Evolutionary conservation across 2,797 vertebrate species (phyloP), one percentile per base, ranked within the genome.

Genomic region (Pelobates cultripes): DNA sequence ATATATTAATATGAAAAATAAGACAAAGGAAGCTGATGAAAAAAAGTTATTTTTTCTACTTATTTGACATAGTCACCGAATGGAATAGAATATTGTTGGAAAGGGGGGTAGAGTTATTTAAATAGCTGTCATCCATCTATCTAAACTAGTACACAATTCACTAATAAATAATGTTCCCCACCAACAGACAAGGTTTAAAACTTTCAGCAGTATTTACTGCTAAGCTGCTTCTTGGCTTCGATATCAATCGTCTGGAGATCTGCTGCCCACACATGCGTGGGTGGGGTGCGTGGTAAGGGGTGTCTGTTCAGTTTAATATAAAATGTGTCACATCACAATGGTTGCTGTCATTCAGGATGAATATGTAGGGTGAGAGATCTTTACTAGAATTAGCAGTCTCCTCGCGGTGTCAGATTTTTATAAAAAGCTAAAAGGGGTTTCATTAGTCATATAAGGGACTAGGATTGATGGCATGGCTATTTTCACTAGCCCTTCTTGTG

Each of bases 191-290:
- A 13, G 63, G 63, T 70, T 43, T 80, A 55, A 63, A 45, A 75
- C 81, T 82, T 82, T 82, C 75, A 77, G 60, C 81, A 17, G 61
- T 43, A 43, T 78, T 74, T 70, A 69, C 13, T 53, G n/a, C 75
- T 74, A 73, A 82, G 81, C 76, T 43, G 28, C 47, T 45, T 70
- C 53, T 73, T 83, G 64, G 75, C 76, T 78, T 70, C 14, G 43
- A 69, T 73, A 78, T 83, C 76, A 73, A 64, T 78, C 60, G 61
- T n/a, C 72, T 47, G 9, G n/a, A 63, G 70, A 45, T 40, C 53
- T 55, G 60, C 53, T 43, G 73, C 74, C 73, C 74, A 71, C 69
- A 42, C 68, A 40, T 13, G 45, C 69, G 68, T 64, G 74, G 80
- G 80, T 9, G 41, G 68, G 47, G 43, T 67, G 66, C 53, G 60